Conservation (phyloP, 2,113 vertebrate genomes). For the Caloenas nicobarica region DNA sequence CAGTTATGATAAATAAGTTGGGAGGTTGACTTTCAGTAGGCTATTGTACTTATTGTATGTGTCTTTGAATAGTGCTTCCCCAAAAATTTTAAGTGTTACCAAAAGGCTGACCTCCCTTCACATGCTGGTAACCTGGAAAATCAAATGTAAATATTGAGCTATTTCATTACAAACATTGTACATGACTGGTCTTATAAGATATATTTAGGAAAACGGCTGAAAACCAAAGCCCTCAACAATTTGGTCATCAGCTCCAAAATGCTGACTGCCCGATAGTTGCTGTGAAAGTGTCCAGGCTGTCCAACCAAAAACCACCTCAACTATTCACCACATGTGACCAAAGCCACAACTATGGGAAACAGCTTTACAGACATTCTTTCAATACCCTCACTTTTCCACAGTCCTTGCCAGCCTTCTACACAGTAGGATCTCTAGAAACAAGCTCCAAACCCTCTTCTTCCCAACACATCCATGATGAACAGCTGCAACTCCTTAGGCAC, state of each 20-base stretch:
- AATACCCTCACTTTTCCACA: slow-evolving; percentile 64
- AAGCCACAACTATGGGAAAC: slow-evolving; percentile 65
- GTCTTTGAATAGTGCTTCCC: background rate
- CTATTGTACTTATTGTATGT: background rate
- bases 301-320: slow-evolving; percentile 39
- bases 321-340: slow-evolving; percentile 20
- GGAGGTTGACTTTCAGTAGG: background rate
- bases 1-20: background rate
- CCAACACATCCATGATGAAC: slow-evolving; percentile 66
- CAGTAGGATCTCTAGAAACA: slow-evolving; percentile 70
- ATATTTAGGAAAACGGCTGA: slow-evolving; percentile 10
- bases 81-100: slow-evolving; percentile 5
- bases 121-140: background rate
- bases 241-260: slow-evolving; percentile 14
- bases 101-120: background rate
- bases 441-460: slow-evolving; percentile 67
- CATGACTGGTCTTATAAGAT: background rate
- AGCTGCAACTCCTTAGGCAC: slow-evolving; percentile 74
- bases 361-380: slow-evolving; percentile 61
- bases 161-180: background rate
- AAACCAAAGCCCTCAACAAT: slow-evolving; percentile 5
- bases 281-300: background rate
- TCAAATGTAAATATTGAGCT: background rate
- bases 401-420: slow-evolving; percentile 69
- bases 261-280: background rate